Evolutionary conservation across 2,797 vertebrate species (phyloP), one percentile per base, ranked within the genome.

Genomic region (Iguana delicatissima): DNA sequence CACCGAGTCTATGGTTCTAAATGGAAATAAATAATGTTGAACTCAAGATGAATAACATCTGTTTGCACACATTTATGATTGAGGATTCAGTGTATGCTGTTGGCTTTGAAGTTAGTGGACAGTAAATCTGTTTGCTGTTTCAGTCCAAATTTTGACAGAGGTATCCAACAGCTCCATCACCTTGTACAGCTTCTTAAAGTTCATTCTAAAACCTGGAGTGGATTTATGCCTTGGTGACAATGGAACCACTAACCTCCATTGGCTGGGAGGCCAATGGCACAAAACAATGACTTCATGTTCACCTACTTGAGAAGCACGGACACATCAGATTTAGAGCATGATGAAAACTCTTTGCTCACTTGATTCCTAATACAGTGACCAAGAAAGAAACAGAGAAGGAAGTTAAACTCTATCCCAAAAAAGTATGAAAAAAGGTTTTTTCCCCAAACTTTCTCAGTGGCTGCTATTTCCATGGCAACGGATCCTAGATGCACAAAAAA

Each of bases 401-500:
- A 89, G 26, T 0, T 82, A 82, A 91, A 46, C 85, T 29, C 24
- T 67, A 32, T 3, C 50, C n/a, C 85, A 3, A 1, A 42, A 38
- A 20, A 84, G 18, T 64, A 22, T 9, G n/a, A 69, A n/a, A 64
- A 42, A 0, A 52, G 59, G 20, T 22, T 62, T 62, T 6, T 77
- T 0, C 55, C 38, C 62, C 6, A 79, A 9, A 29, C 4, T 82
- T 69, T 73, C 2, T 94, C 89, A 81, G 62, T 81, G 1, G 84
- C 85, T 88, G 80, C 90, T 1, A 88, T 96, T 95, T 93, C 95
- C 90, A 89, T 94, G 93, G 94, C 92, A 95, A 96, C 94, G 0
- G 6, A 94, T 79, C 16, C 32, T 87, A 89, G 74, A 87, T 92
- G 95, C 91, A 52, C 92, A 96, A 95, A 96, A 46, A 95, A 93